Evolutionary conservation across 1,140 invertebrate species (phyloP), one percentile per base, ranked within the genome.

Genomic region (Atta texana): DNA sequence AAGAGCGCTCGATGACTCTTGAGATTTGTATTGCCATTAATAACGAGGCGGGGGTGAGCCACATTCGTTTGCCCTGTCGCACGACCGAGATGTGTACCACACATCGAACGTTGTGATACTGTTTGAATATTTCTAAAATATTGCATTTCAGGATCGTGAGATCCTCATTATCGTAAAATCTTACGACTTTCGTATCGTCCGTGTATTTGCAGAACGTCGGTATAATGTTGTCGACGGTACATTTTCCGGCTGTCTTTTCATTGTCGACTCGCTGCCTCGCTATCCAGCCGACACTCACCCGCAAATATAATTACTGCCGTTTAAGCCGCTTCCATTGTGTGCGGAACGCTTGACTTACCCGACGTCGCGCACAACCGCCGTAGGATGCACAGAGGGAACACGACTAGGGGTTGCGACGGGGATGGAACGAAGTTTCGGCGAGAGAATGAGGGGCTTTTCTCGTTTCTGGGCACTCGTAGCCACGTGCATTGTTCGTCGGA

Each of bases 1-100:
- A 95, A 95, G 94, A 94, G 93, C 91, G 78, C 92, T 94, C 95
- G 92, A 95, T 95, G 94, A 95, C 94, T 95, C 94, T 95, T 82
- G 92, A 95, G 92, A 95, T 95, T 94, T 94, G 92, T 94, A 95
- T 95, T 95, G 92, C 94, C 94, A 95, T 95, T 95, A 95, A 95
- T 95, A 95, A 95, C 92, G 93, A 93, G 91, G 91, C 88, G 86
- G 91, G 93, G 91, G 75, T 84, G 89, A 86, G 61, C 82, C 53
- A 34, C 66, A 31, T 21, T 80, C 59, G 55, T 51, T 84, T 61
- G 63, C 64, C 53, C 49, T 63, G 31, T 61, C 66, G 39, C 44
- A 76, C 64, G 59, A 12, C 24, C 57, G 31, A 61, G 51, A 31
- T 3, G 34, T 31, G 28, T 77, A 24, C 0, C 2, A 21, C 34